Base-by-base conservation (phyloP, 2,113 vertebrate species). In the Trichomycterus rosablanca region DNA sequence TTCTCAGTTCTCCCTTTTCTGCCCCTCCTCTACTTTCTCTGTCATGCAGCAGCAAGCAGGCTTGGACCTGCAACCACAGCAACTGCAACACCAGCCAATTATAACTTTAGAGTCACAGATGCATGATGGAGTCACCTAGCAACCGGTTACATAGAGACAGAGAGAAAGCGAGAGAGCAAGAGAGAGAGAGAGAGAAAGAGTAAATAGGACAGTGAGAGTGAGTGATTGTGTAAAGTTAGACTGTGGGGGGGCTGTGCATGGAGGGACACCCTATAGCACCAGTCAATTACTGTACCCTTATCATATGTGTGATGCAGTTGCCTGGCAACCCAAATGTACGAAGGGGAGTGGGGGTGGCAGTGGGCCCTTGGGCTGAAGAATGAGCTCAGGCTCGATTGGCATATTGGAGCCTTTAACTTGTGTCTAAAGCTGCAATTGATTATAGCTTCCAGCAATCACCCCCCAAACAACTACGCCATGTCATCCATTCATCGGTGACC, bases 81-180 rank as follows among this genome's bases (percentile, higher is more conserved):
- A 79, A 85, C 84, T 81, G 72, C 81, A 81, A 76, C 80, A 78
- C 64, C 71, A 86, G 88, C 88, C 92, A 94, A 92, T 93, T 86
- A 93, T 80, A 80, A 73, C 75, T 66, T 67, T 78, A 4, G 71
- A 64, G 75, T 66, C 74, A 70, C 28, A 56, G 80, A 88, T 86
- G 87, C 84, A 84, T 86, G 89, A 87, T 87, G 82, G 81, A 87
- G 92, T 94, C 93, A 89, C 94, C 87, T 93, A 91, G 94, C 91
- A 93, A 98, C 90, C 15, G 68, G 80, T 78, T 79, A 30, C 20
- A 66, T 42, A 59, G 64, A 62, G 45, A 59, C 44, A 32, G 56
- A 44, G 45, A 43, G 28, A 39, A 48, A 55, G 26, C 53, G 55
- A 60, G 63, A 67, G 63, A 46, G n/a, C n/a, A n/a, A n/a, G n/a